Conservation (phyloP, 2,888 invertebrate genomes). For the Coelopa pilipes region DNA sequence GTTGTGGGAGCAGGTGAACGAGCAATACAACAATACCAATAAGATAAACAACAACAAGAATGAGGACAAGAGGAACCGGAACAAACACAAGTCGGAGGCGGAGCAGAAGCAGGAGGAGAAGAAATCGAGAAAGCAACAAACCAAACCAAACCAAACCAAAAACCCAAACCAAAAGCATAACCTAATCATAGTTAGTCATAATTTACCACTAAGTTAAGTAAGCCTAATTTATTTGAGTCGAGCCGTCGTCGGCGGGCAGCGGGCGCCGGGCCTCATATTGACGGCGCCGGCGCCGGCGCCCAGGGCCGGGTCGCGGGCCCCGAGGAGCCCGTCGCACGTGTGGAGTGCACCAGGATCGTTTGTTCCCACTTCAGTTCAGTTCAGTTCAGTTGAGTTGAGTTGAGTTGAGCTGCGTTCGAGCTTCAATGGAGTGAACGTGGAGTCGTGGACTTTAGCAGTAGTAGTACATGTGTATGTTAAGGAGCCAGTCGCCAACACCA, state of each 20-base stretch:
- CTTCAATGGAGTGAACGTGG: too few relatives aligned
- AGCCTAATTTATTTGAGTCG: conserved; percentile 14
- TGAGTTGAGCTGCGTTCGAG: neutral
- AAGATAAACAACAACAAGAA: neutral
- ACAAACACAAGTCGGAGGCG: too few relatives aligned
- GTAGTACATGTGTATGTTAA: too few relatives aligned
- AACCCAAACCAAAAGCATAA: neutral
- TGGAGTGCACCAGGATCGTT: too few relatives aligned
- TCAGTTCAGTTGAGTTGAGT: too few relatives aligned
- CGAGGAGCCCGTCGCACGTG: too few relatives aligned
- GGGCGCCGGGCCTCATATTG: conserved; percentile 25
- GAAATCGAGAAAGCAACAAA: neutral
- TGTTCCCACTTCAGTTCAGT: too few relatives aligned
- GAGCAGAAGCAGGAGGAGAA: too few relatives aligned
- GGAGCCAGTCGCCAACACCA: neutral
- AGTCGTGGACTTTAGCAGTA: too few relatives aligned
- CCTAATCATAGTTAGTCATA: conserved; percentile 11
- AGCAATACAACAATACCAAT: conserved; percentile 17
- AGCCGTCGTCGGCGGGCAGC: neutral
- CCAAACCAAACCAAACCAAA: neutral
- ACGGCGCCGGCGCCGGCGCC: conserved; percentile 8
- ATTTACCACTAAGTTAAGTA: conserved; percentile 10
- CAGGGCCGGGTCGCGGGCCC: neutral
- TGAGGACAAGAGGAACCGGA: too few relatives aligned
- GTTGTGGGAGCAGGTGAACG: neutral